Evolutionary conservation across 2,888 invertebrate species (phyloP), one percentile per base, ranked within the genome.

Genomic region (Cosmopolites sordidus): DNA sequence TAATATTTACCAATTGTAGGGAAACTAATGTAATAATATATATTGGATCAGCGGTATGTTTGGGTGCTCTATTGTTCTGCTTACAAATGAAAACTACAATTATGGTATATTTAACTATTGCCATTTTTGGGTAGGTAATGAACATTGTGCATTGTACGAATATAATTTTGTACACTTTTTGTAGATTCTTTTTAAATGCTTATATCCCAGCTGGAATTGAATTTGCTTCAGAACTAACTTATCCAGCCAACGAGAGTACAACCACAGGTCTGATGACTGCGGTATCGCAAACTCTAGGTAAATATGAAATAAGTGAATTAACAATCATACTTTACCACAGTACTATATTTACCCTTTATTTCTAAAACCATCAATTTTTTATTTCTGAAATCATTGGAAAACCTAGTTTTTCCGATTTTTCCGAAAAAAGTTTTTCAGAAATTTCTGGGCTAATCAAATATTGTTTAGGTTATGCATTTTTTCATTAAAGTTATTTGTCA

Each of bases 121-220:
- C 57, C 15, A 38, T 62, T 43, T 64, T 66, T 46, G 66, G 66
- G 67, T 67, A 42, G 58, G 63, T 56, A n/a, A 17, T 37, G 5
- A 40, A 16, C 16, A 40, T 11, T 40, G 17, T n/a, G 16, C 15
- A 16, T 16, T 6, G 14, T 16, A 6, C 6, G 16, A 12, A 15
- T 40, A 15, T 16, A 16, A 33, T 40, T 40, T 40, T 16, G 11
- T 33, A 12, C 37, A 48, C 46, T 43, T 44, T 40, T 62, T 65
- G 18, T 48, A 67, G 67, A 16, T 60, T 65, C 30, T 68, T 67
- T 51, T 58, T 65, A 11, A 66, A 59, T 46, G 65, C 66, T n/a
- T 68, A 68, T 44, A 59, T 66, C 52, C 62, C 65, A 6, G 64
- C 64, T 14, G 67, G 67, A 33, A 61, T 66, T 16, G 68, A 68